Percentiles rank a stretch among this genome's conserved stretches.
Conservation (phyloP, 2,797 vertebrate genomes). For the Syndactyla subalaris region DNA sequence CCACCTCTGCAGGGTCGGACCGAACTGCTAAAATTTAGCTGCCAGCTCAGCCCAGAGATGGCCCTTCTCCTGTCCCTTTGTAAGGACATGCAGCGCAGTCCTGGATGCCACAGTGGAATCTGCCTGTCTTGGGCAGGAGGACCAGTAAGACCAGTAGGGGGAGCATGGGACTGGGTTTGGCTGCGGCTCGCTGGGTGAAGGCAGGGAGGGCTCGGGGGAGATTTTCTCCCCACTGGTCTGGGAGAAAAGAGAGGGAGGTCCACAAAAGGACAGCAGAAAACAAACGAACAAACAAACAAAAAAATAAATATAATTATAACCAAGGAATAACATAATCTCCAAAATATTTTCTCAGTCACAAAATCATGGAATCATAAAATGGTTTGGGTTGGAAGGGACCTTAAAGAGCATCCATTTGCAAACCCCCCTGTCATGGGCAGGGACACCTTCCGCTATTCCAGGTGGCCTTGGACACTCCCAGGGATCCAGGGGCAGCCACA, state of each 20-base stretch:
- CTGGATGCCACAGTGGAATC: accelerated
- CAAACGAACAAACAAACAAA: not conserved
- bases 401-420: not conserved
- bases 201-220: accelerated
- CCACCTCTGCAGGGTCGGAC: not conserved
- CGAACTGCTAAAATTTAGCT: not conserved
- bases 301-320: not conserved
- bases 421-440: not conserved
- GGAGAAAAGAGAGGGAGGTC: not conserved
- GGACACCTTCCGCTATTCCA: not conserved
- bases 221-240: not conserved
- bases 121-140: not conserved
- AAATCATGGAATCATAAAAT: not conserved
- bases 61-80: not conserved
- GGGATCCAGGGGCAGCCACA: not conserved
- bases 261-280: not conserved
- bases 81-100: not conserved
- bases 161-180: not conserved
- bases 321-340: not conserved
- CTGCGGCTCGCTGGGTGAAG: not conserved
- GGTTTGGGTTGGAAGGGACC: not conserved
- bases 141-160: constrained; percentile 22
- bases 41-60: not conserved
- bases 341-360: not conserved
- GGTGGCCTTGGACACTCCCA: not conserved